Evolutionary conservation across 2,113 vertebrate species (phyloP).

Genomic region (Pelobates fuscus): DNA sequence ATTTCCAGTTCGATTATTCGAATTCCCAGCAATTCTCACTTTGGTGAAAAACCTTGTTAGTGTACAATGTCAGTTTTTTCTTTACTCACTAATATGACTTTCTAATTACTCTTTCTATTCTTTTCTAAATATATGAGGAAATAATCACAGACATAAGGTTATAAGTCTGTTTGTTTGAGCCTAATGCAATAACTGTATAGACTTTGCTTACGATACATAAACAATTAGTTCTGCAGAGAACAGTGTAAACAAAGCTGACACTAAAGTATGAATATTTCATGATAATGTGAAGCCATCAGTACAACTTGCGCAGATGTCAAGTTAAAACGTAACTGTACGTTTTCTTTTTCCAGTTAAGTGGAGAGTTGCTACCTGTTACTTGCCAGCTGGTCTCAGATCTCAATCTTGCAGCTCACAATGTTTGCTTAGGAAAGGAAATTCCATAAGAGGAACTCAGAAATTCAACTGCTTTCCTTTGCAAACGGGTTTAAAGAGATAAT

Average conservation of each 20-base stretch:
- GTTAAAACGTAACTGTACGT: slow-evolving; percentile 34
- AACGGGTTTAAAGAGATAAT: too few relatives aligned
- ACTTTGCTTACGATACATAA: slow-evolving; percentile 6
- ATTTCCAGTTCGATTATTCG: too few relatives aligned
- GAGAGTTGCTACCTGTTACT: slow-evolving; percentile 35
- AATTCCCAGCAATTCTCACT: too few relatives aligned
- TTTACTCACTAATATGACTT: too few relatives aligned
- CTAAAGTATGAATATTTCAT: slow-evolving; percentile 49
- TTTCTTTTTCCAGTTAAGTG: slow-evolving; percentile 43
- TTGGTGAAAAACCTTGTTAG: too few relatives aligned
- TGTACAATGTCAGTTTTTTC: not conserved
- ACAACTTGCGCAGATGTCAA: slow-evolving; percentile 47
- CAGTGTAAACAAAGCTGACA: slow-evolving; percentile 47
- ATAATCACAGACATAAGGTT: not conserved
- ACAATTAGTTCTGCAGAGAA: slow-evolving; percentile 15
- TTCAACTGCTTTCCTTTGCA: not conserved
- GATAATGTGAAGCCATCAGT: slow-evolving; percentile 47
- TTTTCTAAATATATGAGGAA: too few relatives aligned
- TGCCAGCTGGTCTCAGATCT: slow-evolving; percentile 43
- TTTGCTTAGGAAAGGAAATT: slow-evolving; percentile 16
- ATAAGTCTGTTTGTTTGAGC: not conserved
- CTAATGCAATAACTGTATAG: slow-evolving; percentile 14
- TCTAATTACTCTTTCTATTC: too few relatives aligned
- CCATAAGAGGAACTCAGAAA: not conserved
- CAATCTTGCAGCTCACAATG: slow-evolving; percentile 37